phyloP scores from a whole-genome alignment of 2,797 vertebrate species.

The Hydrophis major region DNA sequence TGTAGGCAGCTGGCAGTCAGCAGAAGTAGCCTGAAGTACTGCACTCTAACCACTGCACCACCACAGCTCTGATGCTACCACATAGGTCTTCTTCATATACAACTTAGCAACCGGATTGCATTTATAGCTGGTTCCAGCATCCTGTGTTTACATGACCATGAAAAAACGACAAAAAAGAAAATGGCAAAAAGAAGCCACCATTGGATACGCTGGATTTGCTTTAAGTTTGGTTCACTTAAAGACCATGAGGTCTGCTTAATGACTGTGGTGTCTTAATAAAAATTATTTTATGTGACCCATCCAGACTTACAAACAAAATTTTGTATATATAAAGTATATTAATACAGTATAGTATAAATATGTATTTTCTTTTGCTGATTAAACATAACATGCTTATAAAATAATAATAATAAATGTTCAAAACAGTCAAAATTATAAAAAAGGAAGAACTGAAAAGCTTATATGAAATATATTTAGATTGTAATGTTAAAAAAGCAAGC shows the following conservation, averaged over 20 bases:
- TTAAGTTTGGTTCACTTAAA: too few relatives aligned
- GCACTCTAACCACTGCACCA: too few relatives aligned
- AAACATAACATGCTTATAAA: not conserved
- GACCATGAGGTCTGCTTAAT: too few relatives aligned
- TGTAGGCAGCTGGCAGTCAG: too few relatives aligned
- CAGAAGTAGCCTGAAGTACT: too few relatives aligned
- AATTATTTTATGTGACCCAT: too few relatives aligned
- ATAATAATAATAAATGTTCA: not conserved
- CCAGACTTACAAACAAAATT: too few relatives aligned
- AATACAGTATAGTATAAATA: not conserved
- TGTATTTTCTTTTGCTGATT: not conserved
- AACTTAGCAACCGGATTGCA: not conserved
- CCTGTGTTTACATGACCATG: too few relatives aligned
- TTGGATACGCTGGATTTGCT: too few relatives aligned
- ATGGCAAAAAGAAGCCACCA: not conserved
- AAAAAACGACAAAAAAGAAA: not conserved
- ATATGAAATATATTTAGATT: not conserved
- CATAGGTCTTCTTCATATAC: not conserved
- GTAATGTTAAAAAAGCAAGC: not conserved
- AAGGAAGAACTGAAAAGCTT: not conserved
- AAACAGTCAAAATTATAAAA: not conserved
- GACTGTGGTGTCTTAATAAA: too few relatives aligned
- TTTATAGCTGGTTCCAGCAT: not conserved
- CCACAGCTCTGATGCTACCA: not conserved
- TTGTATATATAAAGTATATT: too few relatives aligned